A percentile compares a stretch with the other conserved stretches of the same genome.
These are phyloP conservation scores for Chrysolina haemoptera DNA, from an alignment of 2,888 invertebrate genomes.

Conservation along the genomic window DNA sequence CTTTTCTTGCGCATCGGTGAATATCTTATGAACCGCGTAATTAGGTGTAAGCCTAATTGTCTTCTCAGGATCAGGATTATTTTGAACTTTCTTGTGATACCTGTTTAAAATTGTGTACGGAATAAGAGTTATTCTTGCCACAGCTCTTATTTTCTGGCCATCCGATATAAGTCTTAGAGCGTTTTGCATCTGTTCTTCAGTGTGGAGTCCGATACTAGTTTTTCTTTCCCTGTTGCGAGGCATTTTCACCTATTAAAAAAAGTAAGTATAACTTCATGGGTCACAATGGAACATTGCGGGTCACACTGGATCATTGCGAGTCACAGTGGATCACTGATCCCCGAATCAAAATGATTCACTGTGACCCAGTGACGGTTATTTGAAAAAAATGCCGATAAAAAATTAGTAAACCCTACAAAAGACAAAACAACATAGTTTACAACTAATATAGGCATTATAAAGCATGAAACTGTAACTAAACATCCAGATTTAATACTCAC, in stretches of 20 bases:
- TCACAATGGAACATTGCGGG: background rate
- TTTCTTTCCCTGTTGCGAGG: no score
- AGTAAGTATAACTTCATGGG: background rate
- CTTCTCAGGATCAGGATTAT: background rate
- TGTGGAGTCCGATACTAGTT: no score
- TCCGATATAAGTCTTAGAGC: background rate
- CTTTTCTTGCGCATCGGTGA: background rate
- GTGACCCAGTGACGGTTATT: background rate
- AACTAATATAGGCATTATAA: background rate
- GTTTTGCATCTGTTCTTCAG: no score
- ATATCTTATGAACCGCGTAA: background rate
- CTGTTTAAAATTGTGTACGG: background rate
- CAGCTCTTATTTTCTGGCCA: background rate
- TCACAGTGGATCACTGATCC: no score
- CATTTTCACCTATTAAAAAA: background rate
- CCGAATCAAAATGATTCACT: no score
- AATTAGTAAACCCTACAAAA: background rate
- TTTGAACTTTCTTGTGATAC: background rate
- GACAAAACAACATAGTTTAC: background rate
- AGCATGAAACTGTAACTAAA: background rate
- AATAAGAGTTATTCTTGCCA: background rate
- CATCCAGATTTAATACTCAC: background rate
- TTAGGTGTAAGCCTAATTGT: background rate
- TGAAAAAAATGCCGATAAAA: background rate
- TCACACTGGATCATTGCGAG: no score